phyloP scores from a whole-genome alignment of 2,888 invertebrate species.

The Danaus chrysippus region DNA sequence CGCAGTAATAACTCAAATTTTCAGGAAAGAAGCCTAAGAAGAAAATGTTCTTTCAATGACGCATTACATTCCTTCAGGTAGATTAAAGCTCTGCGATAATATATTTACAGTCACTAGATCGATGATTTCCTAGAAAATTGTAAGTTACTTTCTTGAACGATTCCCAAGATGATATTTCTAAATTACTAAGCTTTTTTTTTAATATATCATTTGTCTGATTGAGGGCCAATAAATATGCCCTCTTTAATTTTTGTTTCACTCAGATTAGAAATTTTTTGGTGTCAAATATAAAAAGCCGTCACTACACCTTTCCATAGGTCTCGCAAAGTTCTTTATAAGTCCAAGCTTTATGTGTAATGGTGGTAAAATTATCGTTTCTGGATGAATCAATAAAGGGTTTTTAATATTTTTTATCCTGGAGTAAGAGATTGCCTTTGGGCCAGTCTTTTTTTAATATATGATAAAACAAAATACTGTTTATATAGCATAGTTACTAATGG shows the following conservation, averaged over 20 bases:
- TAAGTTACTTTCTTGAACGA: slow-evolving; percentile 7
- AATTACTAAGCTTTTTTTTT: slow-evolving; percentile 3
- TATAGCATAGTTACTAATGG: too few species aligned
- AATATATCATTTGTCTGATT: slow-evolving; percentile 6
- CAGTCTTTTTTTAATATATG: not conserved
- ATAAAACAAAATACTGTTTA: too few species aligned
- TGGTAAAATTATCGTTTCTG: slow-evolving; percentile 9
- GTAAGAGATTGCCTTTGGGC: not conserved
- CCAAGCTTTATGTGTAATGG: slow-evolving; percentile 15
- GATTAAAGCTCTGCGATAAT: slow-evolving; percentile 7
- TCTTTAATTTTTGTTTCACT: slow-evolving; percentile 7
- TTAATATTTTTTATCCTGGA: slow-evolving; percentile 9
- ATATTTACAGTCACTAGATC: slow-evolving; percentile 11
- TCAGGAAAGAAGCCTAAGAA: slow-evolving; percentile 23
- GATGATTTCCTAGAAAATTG: slow-evolving; percentile 7
- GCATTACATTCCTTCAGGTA: slow-evolving; percentile 15
- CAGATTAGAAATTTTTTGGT: not conserved
- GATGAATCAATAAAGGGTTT: not conserved
- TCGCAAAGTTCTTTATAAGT: slow-evolving; percentile 14
- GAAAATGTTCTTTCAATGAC: slow-evolving; percentile 14
- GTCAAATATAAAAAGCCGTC: slow-evolving; percentile 7
- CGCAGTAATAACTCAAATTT: slow-evolving; percentile 37
- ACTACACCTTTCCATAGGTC: not conserved
- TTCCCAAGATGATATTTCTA: slow-evolving; percentile 10
- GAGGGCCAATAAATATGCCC: slow-evolving; percentile 10